phyloP scores from a whole-genome alignment of 2,113 vertebrate species.

The Myrmophylax atrothorax region DNA sequence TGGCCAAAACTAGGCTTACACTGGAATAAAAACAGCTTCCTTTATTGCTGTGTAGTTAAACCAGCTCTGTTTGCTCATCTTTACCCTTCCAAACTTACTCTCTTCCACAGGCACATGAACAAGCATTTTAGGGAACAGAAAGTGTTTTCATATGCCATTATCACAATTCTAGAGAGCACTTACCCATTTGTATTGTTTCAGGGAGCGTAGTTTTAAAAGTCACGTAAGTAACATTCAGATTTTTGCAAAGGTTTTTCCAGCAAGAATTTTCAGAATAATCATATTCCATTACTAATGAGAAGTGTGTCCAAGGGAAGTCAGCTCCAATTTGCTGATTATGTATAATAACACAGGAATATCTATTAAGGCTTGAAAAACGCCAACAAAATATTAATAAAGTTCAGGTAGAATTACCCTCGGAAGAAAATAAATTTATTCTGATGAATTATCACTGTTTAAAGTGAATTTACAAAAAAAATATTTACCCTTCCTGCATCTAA shows the following conservation, averaged over 20 bases:
- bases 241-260: conserved; percentile 81
- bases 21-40: not conserved
- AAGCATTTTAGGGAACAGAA: not conserved
- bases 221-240: conserved; percentile 77
- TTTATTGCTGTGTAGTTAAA: not conserved
- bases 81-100: not conserved
- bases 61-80: not conserved
- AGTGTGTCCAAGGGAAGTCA: conserved; percentile 88
- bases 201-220: conserved; percentile 78
- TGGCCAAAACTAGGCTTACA: not conserved
- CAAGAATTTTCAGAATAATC: conserved; percentile 81
- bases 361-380: conserved; percentile 68
- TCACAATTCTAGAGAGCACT: conserved; percentile 12
- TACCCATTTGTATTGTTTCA: conserved; percentile 61
- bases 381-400: not conserved
- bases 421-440: not conserved
- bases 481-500: not conserved
- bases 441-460: not conserved
- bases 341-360: conserved; percentile 78
- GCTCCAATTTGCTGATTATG: conserved; percentile 82
- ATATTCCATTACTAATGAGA: conserved; percentile 88
- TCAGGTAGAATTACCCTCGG: not conserved
- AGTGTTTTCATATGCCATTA: not conserved
- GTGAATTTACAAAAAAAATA: not conserved
- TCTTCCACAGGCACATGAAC: not conserved